phyloP scores from a whole-genome alignment of 2,797 vertebrate species.

The Cygnus olor region DNA sequence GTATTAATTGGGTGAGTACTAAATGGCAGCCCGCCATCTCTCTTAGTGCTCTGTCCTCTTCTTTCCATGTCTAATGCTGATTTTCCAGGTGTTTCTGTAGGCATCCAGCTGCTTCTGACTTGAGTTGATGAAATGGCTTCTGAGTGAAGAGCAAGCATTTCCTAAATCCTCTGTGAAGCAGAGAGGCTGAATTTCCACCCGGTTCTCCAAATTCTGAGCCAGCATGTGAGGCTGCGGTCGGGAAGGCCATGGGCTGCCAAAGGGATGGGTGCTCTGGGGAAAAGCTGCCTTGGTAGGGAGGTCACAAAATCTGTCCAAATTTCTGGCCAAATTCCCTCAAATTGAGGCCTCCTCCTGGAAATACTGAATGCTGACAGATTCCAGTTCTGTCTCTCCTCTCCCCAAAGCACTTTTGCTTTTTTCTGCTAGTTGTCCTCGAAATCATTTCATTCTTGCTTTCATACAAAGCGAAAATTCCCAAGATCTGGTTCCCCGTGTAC shows the following conservation, averaged over 20 bases:
- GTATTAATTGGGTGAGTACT: conserved; percentile 50
- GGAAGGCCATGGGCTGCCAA: neutral
- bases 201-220: neutral
- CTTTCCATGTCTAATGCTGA: conserved; percentile 12
- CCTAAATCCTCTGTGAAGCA: neutral
- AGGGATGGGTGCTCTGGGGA: neutral
- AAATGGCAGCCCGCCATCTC: conserved; percentile 24
- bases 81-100: conserved; percentile 55
- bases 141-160: neutral
- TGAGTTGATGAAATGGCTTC: neutral
- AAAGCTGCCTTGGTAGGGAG: neutral
- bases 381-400: neutral
- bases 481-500: neutral
- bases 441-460: conserved; percentile 23
- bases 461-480: neutral
- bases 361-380: neutral
- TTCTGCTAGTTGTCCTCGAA: neutral
- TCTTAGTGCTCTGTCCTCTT: conserved; percentile 11
- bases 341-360: neutral
- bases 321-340: conserved; percentile 2
- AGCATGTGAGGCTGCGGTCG: accelerated
- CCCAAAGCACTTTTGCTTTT: neutral
- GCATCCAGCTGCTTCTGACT: conserved; percentile 35
- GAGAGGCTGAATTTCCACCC: neutral
- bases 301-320: neutral